Conservation (phyloP, 2,888 invertebrate species). For the Meganola albula region DNA sequence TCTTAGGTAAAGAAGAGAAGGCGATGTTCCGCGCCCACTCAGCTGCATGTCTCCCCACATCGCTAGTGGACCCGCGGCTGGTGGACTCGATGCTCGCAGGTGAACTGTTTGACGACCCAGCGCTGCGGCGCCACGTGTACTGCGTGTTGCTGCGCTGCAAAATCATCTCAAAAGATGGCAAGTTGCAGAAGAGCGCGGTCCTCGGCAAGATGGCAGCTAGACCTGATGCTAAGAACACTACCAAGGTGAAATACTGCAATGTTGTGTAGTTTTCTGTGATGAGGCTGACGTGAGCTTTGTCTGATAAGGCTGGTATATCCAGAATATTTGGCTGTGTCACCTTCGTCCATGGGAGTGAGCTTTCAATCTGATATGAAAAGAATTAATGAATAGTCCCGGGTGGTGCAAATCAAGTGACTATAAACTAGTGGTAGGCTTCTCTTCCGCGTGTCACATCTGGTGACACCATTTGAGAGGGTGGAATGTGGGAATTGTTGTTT, state of each 20-base stretch:
- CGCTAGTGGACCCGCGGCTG: slow-evolving; percentile 36
- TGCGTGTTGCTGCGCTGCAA: slow-evolving; percentile 65
- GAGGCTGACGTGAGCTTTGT: not conserved
- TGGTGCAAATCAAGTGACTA: too few relatives aligned
- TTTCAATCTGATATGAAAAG: too few relatives aligned
- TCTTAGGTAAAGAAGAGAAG: slow-evolving; percentile 56
- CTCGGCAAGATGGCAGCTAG: slow-evolving; percentile 44
- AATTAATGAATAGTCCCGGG: too few relatives aligned
- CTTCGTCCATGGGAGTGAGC: too few relatives aligned
- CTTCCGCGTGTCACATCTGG: too few relatives aligned
- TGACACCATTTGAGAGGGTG: too few relatives aligned
- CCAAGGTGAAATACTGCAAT: slow-evolving; percentile 41
- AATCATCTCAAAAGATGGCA: slow-evolving; percentile 64
- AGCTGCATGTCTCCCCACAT: slow-evolving; percentile 47
- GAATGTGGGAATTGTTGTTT: not conserved
- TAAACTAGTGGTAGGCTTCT: too few relatives aligned
- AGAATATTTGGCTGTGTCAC: too few relatives aligned
- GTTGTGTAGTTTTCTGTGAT: not conserved
- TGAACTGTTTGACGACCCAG: slow-evolving; percentile 36
- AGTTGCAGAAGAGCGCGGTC: slow-evolving; percentile 56
- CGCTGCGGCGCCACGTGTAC: slow-evolving; percentile 54
- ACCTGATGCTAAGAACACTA: slow-evolving; percentile 44
- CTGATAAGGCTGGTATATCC: too few relatives aligned
- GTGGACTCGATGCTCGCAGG: slow-evolving; percentile 50
- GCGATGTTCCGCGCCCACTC: slow-evolving; percentile 68